Evolutionary conservation across 2,797 vertebrate genomes (phyloP), one percentile per base, ranked within the genome.

Genomic region (Esox lucius): DNA sequence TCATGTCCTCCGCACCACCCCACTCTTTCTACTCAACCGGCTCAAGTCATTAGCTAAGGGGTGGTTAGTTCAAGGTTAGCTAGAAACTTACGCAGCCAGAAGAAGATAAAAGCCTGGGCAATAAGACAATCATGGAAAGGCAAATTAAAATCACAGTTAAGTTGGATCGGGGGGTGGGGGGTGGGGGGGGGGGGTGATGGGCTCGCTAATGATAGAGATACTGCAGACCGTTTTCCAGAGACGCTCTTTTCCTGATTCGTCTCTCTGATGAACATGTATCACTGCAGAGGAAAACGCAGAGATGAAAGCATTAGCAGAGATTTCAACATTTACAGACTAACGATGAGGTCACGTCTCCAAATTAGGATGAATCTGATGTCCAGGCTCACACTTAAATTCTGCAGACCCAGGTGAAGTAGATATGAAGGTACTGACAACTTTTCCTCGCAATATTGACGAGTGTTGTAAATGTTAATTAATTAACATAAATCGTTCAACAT

Each of bases 51-150:
- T 95, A 94, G 87, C 87, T 83, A 72, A 71, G 83, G 80, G 88
- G 88, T 85, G 89, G 87, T 75, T 76, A 83, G 93, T 94, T 94
- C 93, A 94, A 95, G 93, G 91, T 94, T 93, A 95, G 92, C 93
- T 89, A 91, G 91, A 94, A 94, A 94, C 93, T 95, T 89, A 8
- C 85, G 2, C 67, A 39, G 49, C 74, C 71, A 83, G 88, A 42
- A 84, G 87, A 87, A 92, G 85, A 86, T 84, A 92, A 92, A 91
- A 91, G 79, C 85, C 80, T 49, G 82, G 86, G 83, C 90, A 94
- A 94, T 91, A 90, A 91, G 88, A 91, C 88, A 92, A 92, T 91
- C 93, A 93, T 93, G 91, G 91, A 93, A 91, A 87, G 81, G 89
- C 90, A 92, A 94, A 82, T 92, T 86, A 88, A 85, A 85, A 88